Evolutionary conservation across 2,888 invertebrate genomes (phyloP).

Genomic region (Gari tellinella): DNA sequence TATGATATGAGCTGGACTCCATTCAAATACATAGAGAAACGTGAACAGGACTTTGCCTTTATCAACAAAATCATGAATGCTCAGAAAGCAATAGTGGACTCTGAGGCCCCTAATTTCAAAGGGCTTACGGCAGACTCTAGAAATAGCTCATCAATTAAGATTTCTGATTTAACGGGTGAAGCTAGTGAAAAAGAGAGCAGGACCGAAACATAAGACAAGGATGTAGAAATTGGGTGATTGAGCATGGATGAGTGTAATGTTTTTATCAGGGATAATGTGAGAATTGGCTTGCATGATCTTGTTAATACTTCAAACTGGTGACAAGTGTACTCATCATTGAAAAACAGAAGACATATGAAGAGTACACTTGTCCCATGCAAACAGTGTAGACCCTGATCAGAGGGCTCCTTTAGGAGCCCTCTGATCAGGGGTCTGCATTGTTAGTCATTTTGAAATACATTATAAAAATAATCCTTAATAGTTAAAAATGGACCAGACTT

Average conservation of each 20-base stretch:
- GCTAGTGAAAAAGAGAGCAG: not conserved
- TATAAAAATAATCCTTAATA: too few species aligned
- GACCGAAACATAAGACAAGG: too few species aligned
- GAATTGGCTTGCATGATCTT: too few species aligned
- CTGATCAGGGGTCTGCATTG: too few species aligned
- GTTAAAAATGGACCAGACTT: too few species aligned
- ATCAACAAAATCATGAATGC: slow-evolving; percentile 79
- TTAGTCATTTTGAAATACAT: too few species aligned
- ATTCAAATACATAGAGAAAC: slow-evolving; percentile 82
- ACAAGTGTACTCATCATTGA: too few species aligned
- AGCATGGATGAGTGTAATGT: not conserved
- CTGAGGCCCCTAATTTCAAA: slow-evolving; percentile 58
- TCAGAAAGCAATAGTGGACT: slow-evolving; percentile 74
- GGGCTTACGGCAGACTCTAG: slow-evolving; percentile 52
- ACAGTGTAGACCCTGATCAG: too few species aligned
- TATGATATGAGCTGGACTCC: slow-evolving; percentile 90
- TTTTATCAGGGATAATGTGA: not conserved
- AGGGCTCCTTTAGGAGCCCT: too few species aligned
- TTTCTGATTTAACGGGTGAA: slow-evolving; percentile 23
- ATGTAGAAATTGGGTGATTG: not conserved
- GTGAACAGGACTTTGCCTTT: slow-evolving; percentile 73
- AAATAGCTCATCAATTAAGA: slow-evolving; percentile 38
- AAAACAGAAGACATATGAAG: too few species aligned
- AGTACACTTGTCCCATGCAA: too few species aligned
- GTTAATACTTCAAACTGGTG: too few species aligned